Evolutionary conservation across 2,113 vertebrate genomes (phyloP).

Genomic region (Coryphaenoides rupestris): DNA sequence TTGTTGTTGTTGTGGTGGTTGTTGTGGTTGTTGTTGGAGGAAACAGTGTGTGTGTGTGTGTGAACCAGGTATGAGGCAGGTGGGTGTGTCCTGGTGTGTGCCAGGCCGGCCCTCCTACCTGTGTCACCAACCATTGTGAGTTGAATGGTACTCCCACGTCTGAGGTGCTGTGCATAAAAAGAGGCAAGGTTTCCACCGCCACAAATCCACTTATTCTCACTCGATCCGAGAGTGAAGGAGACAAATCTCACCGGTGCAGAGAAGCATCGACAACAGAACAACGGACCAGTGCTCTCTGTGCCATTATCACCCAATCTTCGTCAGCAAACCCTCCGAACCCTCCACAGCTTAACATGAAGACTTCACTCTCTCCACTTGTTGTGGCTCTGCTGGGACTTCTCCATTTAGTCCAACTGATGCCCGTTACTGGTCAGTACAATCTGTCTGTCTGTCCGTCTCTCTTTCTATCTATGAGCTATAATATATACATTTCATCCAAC

Average conservation of each 20-base stretch:
- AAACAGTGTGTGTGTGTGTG: too few species aligned
- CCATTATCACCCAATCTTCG: neutral
- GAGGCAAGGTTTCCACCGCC: conserved; percentile 25
- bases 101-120: conserved; percentile 25
- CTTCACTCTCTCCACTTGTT: conserved; percentile 22
- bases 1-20: too few species aligned
- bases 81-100: conserved; percentile 45
- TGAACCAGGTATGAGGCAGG: neutral
- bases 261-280: too few species aligned
- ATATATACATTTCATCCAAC: too few species aligned
- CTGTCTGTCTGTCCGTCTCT: neutral
- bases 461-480: neutral
- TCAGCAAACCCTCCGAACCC: neutral
- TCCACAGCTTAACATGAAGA: conserved; percentile 29
- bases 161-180: conserved; percentile 47
- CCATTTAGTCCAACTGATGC: conserved; percentile 26
- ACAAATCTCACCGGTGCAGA: too few species aligned
- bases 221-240: neutral
- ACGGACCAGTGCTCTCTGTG: neutral
- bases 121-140: conserved; percentile 28
- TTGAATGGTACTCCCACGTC: conserved; percentile 26
- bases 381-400: conserved; percentile 48
- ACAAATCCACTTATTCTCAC: conserved; percentile 1
- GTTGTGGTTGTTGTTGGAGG: too few species aligned
- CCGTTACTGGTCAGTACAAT: conserved; percentile 46